Conservation (phyloP, 2,888 invertebrate genomes). For the Masnerella sp. region DNA sequence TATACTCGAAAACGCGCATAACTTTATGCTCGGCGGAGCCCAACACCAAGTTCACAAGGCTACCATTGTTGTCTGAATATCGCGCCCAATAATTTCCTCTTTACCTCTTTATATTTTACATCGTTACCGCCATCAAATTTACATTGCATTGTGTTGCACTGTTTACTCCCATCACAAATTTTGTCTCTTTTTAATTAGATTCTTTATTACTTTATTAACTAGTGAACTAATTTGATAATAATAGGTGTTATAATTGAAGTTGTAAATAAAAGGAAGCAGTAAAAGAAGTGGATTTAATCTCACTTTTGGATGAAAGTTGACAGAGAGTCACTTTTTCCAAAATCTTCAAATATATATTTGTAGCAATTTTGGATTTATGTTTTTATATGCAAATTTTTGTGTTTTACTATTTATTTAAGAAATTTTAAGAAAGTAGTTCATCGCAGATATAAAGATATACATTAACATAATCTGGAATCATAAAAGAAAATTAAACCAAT, state of each 20-base stretch:
- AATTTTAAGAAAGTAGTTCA: conserved; percentile 29
- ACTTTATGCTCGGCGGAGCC: conserved; percentile 48
- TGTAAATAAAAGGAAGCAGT: no score
- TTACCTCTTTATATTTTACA: conserved; percentile 25
- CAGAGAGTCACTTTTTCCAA: no score
- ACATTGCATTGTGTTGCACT: neutral
- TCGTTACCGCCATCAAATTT: neutral
- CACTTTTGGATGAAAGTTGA: no score
- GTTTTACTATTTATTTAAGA: conserved; percentile 1
- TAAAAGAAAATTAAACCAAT: no score
- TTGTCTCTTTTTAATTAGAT: neutral
- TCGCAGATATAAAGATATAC: conserved; percentile 1
- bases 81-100: conserved; percentile 39
- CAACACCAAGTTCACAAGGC: conserved; percentile 42
- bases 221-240: no score
- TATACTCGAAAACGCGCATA: conserved; percentile 45
- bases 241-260: no score
- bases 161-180: neutral
- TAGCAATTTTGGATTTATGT: neutral
- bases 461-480: no score
- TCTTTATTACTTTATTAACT: no score
- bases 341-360: neutral
- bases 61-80: conserved; percentile 42
- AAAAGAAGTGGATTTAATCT: no score
- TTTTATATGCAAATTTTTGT: no score